Percentiles rank a stretch among this genome's conserved stretches.
These are phyloP conservation scores for Archips crataeganus DNA, from an alignment of 2,888 invertebrate genomes.

Conservation along the genomic window DNA sequence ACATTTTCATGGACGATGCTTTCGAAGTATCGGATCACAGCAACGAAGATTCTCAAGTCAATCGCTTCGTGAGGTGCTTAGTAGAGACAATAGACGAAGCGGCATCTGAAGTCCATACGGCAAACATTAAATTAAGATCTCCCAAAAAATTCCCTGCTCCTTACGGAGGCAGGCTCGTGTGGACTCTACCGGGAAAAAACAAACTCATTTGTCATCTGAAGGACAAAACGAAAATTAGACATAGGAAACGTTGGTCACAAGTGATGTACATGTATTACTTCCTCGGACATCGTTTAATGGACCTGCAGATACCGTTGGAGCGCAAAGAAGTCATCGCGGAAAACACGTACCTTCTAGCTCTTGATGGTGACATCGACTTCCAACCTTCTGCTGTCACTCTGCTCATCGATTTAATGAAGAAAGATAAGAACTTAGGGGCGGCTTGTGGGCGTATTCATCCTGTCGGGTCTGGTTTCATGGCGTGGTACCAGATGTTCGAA, in stretches of 20 bases:
- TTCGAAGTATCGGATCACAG: slow-evolving; percentile 88
- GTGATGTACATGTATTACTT: slow-evolving; percentile 98
- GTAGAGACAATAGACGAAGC: slow-evolving; percentile 91
- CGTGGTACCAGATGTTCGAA: slow-evolving; percentile 95
- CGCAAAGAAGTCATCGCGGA: slow-evolving; percentile 89
- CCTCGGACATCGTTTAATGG: slow-evolving; percentile 92
- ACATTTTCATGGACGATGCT: slow-evolving; percentile 95
- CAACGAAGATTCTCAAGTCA: slow-evolving; percentile 90
- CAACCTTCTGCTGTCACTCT: slow-evolving; percentile 92
- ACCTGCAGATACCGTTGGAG: slow-evolving; percentile 85
- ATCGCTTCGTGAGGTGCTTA: slow-evolving; percentile 92
- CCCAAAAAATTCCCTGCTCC: slow-evolving; percentile 93
- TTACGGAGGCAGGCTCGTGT: slow-evolving; percentile 94
- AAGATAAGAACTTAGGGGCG: slow-evolving; percentile 92
- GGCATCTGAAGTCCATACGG: slow-evolving; percentile 89
- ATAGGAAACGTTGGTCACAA: slow-evolving; percentile 97
- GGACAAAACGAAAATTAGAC: slow-evolving; percentile 94
- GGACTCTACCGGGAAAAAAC: slow-evolving; percentile 94
- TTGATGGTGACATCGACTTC: slow-evolving; percentile 96
- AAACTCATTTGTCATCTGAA: slow-evolving; percentile 95
- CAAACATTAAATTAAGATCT: slow-evolving; percentile 87
- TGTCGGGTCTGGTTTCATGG: slow-evolving; percentile 93
- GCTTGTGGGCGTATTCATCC: slow-evolving; percentile 97
- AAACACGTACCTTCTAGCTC: slow-evolving; percentile 93
- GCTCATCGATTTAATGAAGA: slow-evolving; percentile 94